Conservation (phyloP, 1,140 invertebrate genomes). For the Leguminivora glycinivorella region DNA sequence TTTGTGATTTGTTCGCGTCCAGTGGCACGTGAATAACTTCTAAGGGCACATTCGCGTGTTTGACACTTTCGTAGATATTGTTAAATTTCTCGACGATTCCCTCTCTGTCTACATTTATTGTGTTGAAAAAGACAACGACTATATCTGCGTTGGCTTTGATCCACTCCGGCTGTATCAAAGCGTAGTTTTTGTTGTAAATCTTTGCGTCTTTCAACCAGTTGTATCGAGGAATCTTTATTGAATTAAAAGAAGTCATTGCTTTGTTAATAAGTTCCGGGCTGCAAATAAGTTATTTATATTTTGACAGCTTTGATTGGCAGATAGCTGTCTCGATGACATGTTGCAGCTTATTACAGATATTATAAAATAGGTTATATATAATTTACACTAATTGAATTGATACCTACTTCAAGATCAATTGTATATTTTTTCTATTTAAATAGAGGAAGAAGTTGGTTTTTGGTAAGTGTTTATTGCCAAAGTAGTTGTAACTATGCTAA, state of each 20-base stretch:
- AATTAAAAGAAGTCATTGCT: not conserved
- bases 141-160: conserved; percentile 54
- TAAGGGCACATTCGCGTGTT: conserved; percentile 58
- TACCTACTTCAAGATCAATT: not conserved
- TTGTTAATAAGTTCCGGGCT: not conserved
- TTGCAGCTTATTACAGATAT: not conserved
- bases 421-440: not conserved
- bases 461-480: no score
- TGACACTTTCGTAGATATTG: conserved; percentile 61
- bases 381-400: not conserved
- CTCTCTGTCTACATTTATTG: conserved; percentile 54
- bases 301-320: conserved; percentile 10
- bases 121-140: conserved; percentile 56
- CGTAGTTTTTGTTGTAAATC: conserved; percentile 57
- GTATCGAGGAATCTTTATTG: conserved; percentile 38
- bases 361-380: not conserved
- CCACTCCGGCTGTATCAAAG: conserved; percentile 48
- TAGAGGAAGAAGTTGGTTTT: no score
- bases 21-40: conserved; percentile 68
- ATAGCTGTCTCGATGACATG: not conserved
- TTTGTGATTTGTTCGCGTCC: conserved; percentile 55
- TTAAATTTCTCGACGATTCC: conserved; percentile 59
- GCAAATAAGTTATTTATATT: conserved; percentile 9
- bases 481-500: no score
- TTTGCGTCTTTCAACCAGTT: conserved; percentile 55